A percentile compares a stretch with the other conserved stretches of the same genome.
Evolutionary conservation across 1,140 invertebrate species (phyloP).

Genomic region (Drosophila fuyamai): DNA sequence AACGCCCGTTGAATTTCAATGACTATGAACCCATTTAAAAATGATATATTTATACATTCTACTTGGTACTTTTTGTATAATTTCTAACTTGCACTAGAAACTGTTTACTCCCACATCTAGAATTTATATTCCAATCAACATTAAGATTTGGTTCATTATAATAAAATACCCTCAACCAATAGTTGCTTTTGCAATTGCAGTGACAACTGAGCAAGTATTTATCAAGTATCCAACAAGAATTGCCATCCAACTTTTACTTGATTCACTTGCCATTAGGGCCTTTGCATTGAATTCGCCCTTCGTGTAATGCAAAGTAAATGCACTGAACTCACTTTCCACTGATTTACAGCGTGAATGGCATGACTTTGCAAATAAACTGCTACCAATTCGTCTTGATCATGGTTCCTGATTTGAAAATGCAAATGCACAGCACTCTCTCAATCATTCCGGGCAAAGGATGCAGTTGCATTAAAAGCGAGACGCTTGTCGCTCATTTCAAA

Average conservation of each 20-base stretch:
- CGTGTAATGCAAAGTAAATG: conserved; percentile 35
- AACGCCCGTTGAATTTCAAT: too few relatives aligned
- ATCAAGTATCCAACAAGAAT: conserved; percentile 14
- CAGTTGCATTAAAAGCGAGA: conserved; percentile 60
- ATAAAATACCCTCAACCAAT: background rate
- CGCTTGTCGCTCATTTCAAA: conserved; percentile 73
- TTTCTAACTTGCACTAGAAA: too few relatives aligned
- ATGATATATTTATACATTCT: too few relatives aligned
- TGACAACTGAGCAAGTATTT: conserved; percentile 1
- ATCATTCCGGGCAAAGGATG: conserved; percentile 29
- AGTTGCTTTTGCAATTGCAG: background rate
- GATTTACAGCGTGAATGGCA: conserved; percentile 51
- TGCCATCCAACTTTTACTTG: conserved; percentile 19
- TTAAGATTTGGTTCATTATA: background rate
- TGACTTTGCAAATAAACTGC: conserved; percentile 49
- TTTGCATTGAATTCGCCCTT: conserved; percentile 8
- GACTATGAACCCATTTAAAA: too few relatives aligned
- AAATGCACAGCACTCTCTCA: conserved; percentile 51
- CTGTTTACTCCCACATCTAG: too few relatives aligned
- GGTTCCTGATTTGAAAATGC: conserved; percentile 53
- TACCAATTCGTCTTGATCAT: conserved; percentile 56
- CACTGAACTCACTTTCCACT: conserved; percentile 21
- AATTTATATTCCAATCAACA: background rate
- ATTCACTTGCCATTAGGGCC: conserved; percentile 13
- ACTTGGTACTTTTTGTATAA: too few relatives aligned